Evolutionary conservation across 2,888 invertebrate species (phyloP).

Genomic region (Leptogaster cylindrica): DNA sequence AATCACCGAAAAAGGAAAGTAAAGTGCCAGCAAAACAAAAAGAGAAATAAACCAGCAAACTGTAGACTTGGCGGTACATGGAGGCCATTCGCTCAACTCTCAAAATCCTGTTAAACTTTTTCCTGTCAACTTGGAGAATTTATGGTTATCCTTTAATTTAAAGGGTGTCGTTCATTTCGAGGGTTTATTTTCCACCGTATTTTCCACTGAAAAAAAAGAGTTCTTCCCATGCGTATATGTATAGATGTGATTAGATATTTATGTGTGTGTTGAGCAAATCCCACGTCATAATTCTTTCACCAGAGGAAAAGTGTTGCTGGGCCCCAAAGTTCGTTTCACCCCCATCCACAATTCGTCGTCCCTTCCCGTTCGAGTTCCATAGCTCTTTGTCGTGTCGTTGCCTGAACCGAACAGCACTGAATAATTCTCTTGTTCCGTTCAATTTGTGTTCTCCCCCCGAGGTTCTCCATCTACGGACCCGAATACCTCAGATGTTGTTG

Average conservation of each 20-base stretch:
- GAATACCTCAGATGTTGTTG: neutral
- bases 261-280: slow-evolving; percentile 29
- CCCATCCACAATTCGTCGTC: neutral
- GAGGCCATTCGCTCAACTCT: slow-evolving; percentile 27
- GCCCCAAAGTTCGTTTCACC: slow-evolving; percentile 4
- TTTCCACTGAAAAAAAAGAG: slow-evolving; percentile 25
- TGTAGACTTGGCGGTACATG: neutral
- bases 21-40: neutral
- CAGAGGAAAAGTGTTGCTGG: slow-evolving; percentile 28
- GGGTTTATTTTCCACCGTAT: slow-evolving; percentile 43
- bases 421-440: slow-evolving; percentile 20
- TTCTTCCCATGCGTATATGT: slow-evolving; percentile 24
- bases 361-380: neutral
- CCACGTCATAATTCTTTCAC: slow-evolving; percentile 36
- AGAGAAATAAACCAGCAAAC: neutral
- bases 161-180: slow-evolving; percentile 46
- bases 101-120: slow-evolving; percentile 43
- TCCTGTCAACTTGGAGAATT: slow-evolving; percentile 39
- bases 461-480: neutral
- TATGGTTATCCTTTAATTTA: slow-evolving; percentile 45
- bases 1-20: neutral
- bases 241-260: slow-evolving; percentile 14
- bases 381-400: slow-evolving; percentile 3
- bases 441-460: neutral
- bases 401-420: neutral